Evolutionary conservation across 2,113 vertebrate species (phyloP), one percentile per base, ranked within the genome.

Genomic region (Condylura cristata): DNA sequence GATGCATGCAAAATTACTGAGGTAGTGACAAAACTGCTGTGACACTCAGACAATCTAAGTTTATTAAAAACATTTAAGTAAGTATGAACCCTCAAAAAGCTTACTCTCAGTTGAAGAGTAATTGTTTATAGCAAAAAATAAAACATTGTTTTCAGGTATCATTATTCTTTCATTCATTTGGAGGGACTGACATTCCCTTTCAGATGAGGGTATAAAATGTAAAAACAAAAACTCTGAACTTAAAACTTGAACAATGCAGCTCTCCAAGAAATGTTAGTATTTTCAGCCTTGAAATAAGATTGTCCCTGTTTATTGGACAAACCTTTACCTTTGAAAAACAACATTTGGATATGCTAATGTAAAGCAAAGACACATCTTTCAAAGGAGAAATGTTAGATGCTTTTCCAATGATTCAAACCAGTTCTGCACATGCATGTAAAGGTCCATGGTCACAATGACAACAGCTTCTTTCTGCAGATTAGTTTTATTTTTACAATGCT

Each of bases 161-260:
- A 24, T n/a, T 83, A 63, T 91, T 66, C 48, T 76, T 96, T 72
- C 6, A 70, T 34, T 81, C n/a, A 60, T 76, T 94, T 90, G 3
- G 34, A 28, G 11, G 14, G 68, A 93, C 70, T 90, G 2, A 7
- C 2, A 86, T 51, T 90, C 93, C 8, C 34, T 79, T n/a, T 90
- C 63, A 90, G 12, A 75, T 79, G 51, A 14, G 8, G 26, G 28
- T 7, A 87, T 16, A 74, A 53, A 16, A 41, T 30, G 34, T 46
- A 65, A 89, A 82, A 65, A 56, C 3, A 84, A 61, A 16, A 84
- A 58, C 8, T 26, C 20, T 60, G 41, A 91, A 96, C 81, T 76
- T 37, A 87, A n/a, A 51, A 87, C 13, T 85, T 80, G 30, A 74
- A 70, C 4, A 85, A 81, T 85, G 1, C 46, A 65, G 2, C n/a